Evolutionary conservation across 2,888 invertebrate species (phyloP).

Genomic region (Crepidodera aurea): DNA sequence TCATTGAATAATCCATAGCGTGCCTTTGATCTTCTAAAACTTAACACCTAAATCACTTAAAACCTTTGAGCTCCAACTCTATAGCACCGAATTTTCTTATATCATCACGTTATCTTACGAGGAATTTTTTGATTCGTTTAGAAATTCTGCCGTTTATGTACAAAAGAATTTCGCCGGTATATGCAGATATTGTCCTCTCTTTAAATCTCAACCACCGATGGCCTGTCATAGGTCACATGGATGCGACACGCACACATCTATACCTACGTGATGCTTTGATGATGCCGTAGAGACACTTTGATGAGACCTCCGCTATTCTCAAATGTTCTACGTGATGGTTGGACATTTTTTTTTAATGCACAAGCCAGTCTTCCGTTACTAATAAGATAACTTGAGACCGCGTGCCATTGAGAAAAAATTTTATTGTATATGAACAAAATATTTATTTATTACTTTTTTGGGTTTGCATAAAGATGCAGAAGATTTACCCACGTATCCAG

Average conservation of each 20-base stretch:
- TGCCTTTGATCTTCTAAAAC: too few relatives aligned
- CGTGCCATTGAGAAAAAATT: neutral
- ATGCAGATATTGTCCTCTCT: conserved; percentile 55
- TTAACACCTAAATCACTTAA: too few relatives aligned
- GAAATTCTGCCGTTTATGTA: neutral
- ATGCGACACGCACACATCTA: conserved; percentile 57
- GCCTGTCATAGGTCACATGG: conserved; percentile 55
- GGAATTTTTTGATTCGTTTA: neutral
- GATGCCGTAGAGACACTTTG: conserved; percentile 45
- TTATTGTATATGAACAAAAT: too few relatives aligned
- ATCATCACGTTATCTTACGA: too few relatives aligned
- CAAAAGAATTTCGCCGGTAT: conserved; percentile 42
- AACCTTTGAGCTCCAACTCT: too few relatives aligned
- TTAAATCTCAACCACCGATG: conserved; percentile 48
- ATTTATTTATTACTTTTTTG: too few relatives aligned
- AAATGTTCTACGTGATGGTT: conserved; percentile 42
- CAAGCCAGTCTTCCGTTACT: neutral
- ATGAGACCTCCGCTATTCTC: conserved; percentile 45
- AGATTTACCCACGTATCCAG: too few relatives aligned
- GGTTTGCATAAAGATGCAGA: too few relatives aligned
- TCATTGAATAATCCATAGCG: too few relatives aligned
- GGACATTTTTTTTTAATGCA: conserved; percentile 33
- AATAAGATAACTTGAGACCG: neutral
- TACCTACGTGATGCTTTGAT: conserved; percentile 53
- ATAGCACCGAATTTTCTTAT: too few relatives aligned